phyloP scores from a whole-genome alignment of 35 echinoderm and acorn worm genomes.

The Ptychodera flava region DNA sequence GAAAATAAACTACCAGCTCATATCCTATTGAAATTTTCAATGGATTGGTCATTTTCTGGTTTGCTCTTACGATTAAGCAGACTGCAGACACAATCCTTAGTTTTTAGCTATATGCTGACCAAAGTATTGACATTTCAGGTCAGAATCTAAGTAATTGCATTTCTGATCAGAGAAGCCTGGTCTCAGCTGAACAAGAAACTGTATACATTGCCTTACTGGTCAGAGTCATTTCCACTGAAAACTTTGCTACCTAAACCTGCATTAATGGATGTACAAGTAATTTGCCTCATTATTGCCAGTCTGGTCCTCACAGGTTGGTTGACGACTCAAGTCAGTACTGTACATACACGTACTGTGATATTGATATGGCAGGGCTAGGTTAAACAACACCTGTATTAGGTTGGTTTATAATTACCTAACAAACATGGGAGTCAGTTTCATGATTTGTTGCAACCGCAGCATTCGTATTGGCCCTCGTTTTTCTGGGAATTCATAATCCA shows the following conservation, averaged over 20 bases:
- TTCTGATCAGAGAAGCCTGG: too few relatives aligned
- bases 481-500: constrained; percentile 80
- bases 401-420: constrained; percentile 46
- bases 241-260: neutral
- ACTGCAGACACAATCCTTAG: too few relatives aligned
- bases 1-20: too few relatives aligned
- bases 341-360: neutral
- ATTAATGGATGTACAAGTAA: neutral
- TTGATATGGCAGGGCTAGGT: neutral
- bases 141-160: too few relatives aligned
- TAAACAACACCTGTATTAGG: neutral
- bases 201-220: too few relatives aligned
- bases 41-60: too few relatives aligned
- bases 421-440: constrained; percentile 40
- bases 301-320: neutral
- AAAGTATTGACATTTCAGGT: too few relatives aligned
- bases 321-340: neutral
- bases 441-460: constrained; percentile 45
- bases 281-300: neutral
- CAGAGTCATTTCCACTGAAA: too few relatives aligned
- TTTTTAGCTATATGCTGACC: too few relatives aligned
- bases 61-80: too few relatives aligned
- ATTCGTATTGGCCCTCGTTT: constrained; percentile 67
- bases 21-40: too few relatives aligned
- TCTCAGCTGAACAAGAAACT: too few relatives aligned